A percentile compares a stretch with the other conserved stretches of the same genome.
phyloP scores from a whole-genome alignment of 2,797 vertebrate species.

The Fistularia tabacaria region DNA sequence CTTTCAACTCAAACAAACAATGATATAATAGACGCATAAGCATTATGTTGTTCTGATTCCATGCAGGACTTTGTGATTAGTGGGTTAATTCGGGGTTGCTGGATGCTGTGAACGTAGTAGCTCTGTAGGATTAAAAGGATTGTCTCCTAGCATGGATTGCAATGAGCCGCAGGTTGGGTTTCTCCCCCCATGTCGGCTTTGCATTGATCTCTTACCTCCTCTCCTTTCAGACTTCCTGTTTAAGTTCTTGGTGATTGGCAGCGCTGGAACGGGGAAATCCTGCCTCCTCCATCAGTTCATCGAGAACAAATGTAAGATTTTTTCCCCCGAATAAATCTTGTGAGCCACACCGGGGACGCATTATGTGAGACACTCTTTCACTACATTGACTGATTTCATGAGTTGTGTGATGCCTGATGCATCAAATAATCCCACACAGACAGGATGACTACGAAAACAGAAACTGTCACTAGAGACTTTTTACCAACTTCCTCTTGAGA shows the following conservation, averaged over 20 bases:
- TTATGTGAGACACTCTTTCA: background rate
- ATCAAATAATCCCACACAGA: background rate
- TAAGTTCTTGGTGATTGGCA: constrained; percentile 96
- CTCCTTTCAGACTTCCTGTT: constrained; percentile 88
- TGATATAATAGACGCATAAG: background rate
- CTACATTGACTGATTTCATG: constrained; percentile 4
- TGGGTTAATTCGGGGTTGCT: constrained; percentile 38
- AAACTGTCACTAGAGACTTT: no score
- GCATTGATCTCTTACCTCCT: constrained; percentile 36
- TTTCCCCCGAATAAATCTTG: background rate
- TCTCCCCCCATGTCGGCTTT: constrained; percentile 11
- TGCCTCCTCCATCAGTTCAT: constrained; percentile 96
- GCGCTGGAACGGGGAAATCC: constrained; percentile 90
- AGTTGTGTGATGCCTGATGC: background rate
- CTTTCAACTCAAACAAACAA: constrained; percentile 12
- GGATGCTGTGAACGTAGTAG: constrained; percentile 22
- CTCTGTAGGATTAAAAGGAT: constrained; percentile 50
- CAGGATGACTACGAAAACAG: background rate
- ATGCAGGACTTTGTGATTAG: constrained; percentile 35
- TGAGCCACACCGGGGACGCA: constrained; percentile 1
- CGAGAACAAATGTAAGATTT: constrained; percentile 89
- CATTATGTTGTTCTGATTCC: constrained; percentile 15
- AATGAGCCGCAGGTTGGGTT: constrained; percentile 17
- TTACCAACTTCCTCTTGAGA: no score
- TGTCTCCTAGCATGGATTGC: constrained; percentile 24